Conservation (phyloP, 2,797 vertebrate genomes). For the Muscicapa striata region DNA sequence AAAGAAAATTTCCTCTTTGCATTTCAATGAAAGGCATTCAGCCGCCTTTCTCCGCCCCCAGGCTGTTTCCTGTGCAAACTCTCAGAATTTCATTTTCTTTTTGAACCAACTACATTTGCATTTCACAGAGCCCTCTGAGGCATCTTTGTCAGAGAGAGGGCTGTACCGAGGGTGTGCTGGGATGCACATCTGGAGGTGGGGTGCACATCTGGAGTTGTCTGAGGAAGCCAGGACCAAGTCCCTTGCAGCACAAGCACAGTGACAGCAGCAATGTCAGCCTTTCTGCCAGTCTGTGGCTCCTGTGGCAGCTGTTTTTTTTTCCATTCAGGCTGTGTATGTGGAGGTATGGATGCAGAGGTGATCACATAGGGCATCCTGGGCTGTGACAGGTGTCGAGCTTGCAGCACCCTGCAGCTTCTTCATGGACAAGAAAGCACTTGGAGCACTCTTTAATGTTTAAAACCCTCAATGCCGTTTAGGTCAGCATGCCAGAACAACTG, state of each 20-base stretch:
- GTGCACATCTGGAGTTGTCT: background rate
- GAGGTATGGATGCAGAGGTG: background rate
- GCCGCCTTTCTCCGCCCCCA: background rate
- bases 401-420: background rate
- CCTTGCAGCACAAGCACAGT: background rate
- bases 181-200: background rate
- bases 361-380: background rate
- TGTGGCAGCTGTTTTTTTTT: accelerated
- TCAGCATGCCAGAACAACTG: background rate
- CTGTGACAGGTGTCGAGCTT: accelerated
- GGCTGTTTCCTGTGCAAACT: background rate
- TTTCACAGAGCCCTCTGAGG: background rate
- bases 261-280: background rate
- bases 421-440: background rate
- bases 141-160: background rate
- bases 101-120: background rate
- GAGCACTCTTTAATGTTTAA: background rate
- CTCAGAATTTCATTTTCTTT: background rate
- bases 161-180: accelerated
- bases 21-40: conserved; percentile 29
- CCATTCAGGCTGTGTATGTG: background rate
- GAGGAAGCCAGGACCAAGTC: background rate
- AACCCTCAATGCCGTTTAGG: accelerated
- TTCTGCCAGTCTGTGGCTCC: background rate
- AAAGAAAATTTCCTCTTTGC: background rate